Evolutionary conservation across 2,797 vertebrate species (phyloP).

Genomic region (Bucorvus abyssinicus): DNA sequence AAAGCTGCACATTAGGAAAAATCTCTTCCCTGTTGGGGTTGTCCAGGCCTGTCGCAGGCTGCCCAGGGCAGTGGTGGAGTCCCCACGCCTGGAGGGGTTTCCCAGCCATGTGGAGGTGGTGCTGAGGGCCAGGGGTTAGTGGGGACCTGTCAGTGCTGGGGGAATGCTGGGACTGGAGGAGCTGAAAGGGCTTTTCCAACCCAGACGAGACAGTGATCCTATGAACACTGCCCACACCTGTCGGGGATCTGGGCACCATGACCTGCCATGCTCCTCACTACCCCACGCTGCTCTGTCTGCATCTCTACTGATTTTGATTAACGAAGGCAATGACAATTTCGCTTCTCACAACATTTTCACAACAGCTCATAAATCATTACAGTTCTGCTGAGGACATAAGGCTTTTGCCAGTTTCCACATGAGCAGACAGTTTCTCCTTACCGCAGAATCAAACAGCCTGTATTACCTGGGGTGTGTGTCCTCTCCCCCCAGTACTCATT

Average conservation of each 20-base stretch:
- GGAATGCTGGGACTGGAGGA: no score
- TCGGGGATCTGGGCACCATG: not conserved
- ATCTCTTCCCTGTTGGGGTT: no score
- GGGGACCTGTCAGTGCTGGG: no score
- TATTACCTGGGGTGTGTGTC: no score
- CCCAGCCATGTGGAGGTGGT: no score
- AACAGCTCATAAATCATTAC: not conserved
- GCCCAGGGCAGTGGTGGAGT: no score
- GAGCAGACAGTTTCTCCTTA: not conserved
- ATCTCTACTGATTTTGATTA: not conserved
- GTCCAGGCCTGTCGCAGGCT: no score
- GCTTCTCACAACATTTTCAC: not conserved
- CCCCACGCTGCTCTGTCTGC: not conserved
- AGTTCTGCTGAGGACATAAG: not conserved
- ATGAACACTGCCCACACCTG: not conserved
- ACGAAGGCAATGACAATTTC: not conserved
- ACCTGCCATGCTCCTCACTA: not conserved
- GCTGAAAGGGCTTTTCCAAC: no score
- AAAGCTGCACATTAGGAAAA: not conserved
- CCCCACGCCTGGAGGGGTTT: no score
- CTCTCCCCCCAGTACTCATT: not conserved
- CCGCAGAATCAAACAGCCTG: not conserved
- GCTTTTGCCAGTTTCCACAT: not conserved
- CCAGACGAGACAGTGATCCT: no score
- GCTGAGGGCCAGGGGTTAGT: no score